Conservation (phyloP, 2,888 invertebrate species). For the Trichopria drosophilae region DNA sequence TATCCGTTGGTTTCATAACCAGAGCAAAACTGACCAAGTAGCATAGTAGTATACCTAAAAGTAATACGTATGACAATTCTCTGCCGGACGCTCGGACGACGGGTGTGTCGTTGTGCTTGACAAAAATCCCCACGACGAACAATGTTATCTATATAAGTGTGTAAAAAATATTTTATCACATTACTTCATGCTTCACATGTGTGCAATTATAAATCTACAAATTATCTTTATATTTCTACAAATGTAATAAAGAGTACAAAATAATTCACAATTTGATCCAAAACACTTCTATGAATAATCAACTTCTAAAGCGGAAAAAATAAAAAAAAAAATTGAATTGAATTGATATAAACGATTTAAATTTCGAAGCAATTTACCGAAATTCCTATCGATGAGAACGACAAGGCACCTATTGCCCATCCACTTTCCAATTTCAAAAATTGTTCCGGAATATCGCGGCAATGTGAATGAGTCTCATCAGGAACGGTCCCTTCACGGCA, state of each 20-base stretch:
- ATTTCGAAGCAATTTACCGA: slow-evolving; percentile 62
- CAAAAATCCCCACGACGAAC: slow-evolving; percentile 79
- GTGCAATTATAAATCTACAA: too few species aligned
- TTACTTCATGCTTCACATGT: too few species aligned
- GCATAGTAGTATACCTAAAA: slow-evolving; percentile 87
- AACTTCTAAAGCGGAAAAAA: slow-evolving; percentile 15
- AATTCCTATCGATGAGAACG: slow-evolving; percentile 83
- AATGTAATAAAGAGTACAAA: not conserved
- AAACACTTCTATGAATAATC: slow-evolving; percentile 5
- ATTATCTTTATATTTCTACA: too few species aligned
- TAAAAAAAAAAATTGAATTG: not conserved
- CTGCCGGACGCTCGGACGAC: slow-evolving; percentile 95
- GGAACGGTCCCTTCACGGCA: slow-evolving; percentile 86
- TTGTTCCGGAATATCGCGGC: slow-evolving; percentile 78
- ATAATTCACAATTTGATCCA: not conserved
- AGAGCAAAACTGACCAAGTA: slow-evolving; percentile 91
- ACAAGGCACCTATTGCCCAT: slow-evolving; percentile 93
- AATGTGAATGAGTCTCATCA: slow-evolving; percentile 72
- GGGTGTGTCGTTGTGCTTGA: slow-evolving; percentile 88
- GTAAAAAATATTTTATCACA: too few species aligned
- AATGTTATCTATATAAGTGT: slow-evolving; percentile 57
- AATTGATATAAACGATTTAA: not conserved
- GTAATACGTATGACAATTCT: slow-evolving; percentile 86
- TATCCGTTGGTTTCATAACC: slow-evolving; percentile 82
- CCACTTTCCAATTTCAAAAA: slow-evolving; percentile 80